Conservation (phyloP, 2,113 vertebrate genomes). For the Melanostigma gelatinosum region DNA sequence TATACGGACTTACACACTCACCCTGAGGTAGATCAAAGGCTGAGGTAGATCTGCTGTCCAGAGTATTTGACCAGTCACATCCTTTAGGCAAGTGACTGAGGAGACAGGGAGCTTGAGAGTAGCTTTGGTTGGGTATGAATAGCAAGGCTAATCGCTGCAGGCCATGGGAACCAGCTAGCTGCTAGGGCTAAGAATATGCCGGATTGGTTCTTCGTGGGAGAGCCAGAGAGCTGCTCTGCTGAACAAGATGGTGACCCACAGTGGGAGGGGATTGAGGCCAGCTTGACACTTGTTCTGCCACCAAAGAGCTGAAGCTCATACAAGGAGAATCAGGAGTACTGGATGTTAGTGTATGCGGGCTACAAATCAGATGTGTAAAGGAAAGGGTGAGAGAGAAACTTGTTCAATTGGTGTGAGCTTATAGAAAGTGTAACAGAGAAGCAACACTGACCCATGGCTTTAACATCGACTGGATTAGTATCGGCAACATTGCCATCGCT, state of each 20-base stretch:
- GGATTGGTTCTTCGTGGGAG: conserved; percentile 51
- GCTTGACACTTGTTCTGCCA: conserved; percentile 43
- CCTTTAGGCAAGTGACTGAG: conserved; percentile 28
- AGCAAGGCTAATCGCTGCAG: conserved; percentile 67
- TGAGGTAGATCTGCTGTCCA: conserved; percentile 36
- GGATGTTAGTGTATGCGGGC: conserved; percentile 7
- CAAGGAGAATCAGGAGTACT: conserved; percentile 36
- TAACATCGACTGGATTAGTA: not conserved
- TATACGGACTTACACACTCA: not conserved
- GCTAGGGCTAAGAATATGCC: conserved; percentile 55
- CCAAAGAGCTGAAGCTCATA: conserved; percentile 60
- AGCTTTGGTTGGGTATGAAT: conserved; percentile 65
- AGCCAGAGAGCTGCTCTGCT: conserved; percentile 40
- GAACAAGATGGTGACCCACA: conserved; percentile 60
- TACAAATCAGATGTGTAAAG: not conserved
- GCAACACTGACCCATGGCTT: not conserved
- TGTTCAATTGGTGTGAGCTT: conserved; percentile 21
- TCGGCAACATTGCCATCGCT: not conserved
- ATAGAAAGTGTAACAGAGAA: conserved; percentile 8
- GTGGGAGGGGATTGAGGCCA: conserved; percentile 74
- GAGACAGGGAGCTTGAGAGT: conserved; percentile 38
- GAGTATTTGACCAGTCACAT: conserved; percentile 42
- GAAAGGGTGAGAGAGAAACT: conserved; percentile 1
- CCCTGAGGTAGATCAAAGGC: conserved; percentile 33
- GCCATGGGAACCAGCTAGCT: conserved; percentile 58